phyloP scores from a whole-genome alignment of 2,888 invertebrate genomes.

The Limnephilus rhombicus region DNA sequence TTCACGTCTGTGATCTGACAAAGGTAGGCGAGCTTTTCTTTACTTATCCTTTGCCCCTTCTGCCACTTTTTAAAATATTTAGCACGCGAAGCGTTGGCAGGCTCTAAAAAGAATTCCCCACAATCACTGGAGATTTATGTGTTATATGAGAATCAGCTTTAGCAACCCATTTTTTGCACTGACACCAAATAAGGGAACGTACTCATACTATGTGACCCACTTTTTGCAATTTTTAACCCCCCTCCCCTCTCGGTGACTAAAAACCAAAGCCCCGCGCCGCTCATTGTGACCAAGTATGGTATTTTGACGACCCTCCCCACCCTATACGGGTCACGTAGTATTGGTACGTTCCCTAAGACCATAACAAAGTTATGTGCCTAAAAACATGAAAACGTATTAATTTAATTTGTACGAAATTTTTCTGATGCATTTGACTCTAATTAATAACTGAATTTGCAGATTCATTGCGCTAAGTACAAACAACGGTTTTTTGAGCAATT shows the following conservation, averaged over 20 bases:
- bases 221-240: too few species aligned
- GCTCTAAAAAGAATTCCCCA: not conserved
- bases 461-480: not conserved
- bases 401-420: not conserved
- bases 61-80: constrained; percentile 34
- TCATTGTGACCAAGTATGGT: too few species aligned
- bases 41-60: not conserved
- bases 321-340: too few species aligned
- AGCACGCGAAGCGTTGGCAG: not conserved
- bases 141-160: not conserved
- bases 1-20: not conserved
- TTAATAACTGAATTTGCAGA: not conserved
- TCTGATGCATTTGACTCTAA: not conserved
- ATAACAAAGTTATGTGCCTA: not conserved
- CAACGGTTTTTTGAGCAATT: too few species aligned
- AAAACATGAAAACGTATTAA: not conserved
- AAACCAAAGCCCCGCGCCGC: too few species aligned
- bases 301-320: too few species aligned
- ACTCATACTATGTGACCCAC: too few species aligned
- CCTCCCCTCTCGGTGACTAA: too few species aligned
- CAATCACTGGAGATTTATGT: not conserved
- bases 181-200: too few species aligned
- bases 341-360: too few species aligned
- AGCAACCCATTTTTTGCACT: not conserved
- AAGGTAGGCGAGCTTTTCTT: not conserved